Evolutionary conservation across 2,888 invertebrate genomes (phyloP).

Genomic region (Polylopha cassiicola): DNA sequence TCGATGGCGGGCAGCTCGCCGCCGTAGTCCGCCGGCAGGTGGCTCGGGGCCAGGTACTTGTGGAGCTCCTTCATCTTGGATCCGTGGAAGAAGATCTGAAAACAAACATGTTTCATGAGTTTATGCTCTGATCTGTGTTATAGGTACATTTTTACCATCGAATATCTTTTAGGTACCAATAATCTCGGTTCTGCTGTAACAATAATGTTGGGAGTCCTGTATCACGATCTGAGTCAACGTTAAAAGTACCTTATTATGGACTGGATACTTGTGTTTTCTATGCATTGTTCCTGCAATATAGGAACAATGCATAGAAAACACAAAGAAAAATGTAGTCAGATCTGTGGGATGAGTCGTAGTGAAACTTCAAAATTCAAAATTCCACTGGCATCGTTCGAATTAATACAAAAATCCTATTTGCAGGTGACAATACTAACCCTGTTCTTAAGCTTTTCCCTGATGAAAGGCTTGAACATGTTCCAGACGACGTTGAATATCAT

Average conservation of each 20-base stretch:
- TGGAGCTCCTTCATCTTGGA: constrained; percentile 87
- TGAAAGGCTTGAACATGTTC: constrained; percentile 89
- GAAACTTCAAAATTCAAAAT: too few species aligned
- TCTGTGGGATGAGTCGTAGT: too few species aligned
- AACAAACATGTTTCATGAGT: constrained; percentile 22
- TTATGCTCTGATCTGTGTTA: neutral
- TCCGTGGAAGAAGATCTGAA: constrained; percentile 90
- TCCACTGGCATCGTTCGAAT: neutral
- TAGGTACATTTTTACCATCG: too few species aligned
- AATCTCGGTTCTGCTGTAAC: too few species aligned
- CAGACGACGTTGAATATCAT: constrained; percentile 90
- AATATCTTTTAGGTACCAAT: too few species aligned
- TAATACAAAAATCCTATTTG: neutral
- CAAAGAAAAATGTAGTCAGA: too few species aligned
- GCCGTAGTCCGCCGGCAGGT: constrained; percentile 86
- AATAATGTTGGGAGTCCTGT: too few species aligned
- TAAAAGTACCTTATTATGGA: too few species aligned
- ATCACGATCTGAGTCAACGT: too few species aligned
- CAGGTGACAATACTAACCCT: constrained; percentile 77
- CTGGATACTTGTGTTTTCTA: too few species aligned
- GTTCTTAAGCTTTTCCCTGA: constrained; percentile 85
- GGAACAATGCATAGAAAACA: too few species aligned
- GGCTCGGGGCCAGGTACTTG: constrained; percentile 80
- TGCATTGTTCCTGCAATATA: too few species aligned
- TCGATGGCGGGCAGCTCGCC: constrained; percentile 85